Evolutionary conservation across 2,113 vertebrate genomes (phyloP), one percentile per base, ranked within the genome.

Genomic region (Terrapene triunguis): DNA sequence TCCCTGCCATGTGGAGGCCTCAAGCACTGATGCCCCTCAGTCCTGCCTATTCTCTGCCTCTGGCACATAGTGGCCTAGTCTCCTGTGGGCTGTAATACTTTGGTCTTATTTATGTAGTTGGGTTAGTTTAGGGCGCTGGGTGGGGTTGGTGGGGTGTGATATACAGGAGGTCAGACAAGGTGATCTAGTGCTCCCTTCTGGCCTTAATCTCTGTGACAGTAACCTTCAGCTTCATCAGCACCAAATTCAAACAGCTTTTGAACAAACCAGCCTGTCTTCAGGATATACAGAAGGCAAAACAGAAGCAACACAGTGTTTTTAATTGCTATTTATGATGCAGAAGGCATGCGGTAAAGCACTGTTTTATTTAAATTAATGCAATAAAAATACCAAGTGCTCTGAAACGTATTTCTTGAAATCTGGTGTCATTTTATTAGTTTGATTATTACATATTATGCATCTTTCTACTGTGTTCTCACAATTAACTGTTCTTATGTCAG

Each of bases 221-320:
- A 92, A 53, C 1, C 0, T 51, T 80, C 32, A 21, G 29, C 51
- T 35, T 80, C 17, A 44, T 8, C 12, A 47, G 22, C 13, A 13
- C 74, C 48, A 2, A 42, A 1, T 80, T 84, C 1, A 0, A 38
- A 4, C n/a, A 82, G 84, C 94, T 91, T 72, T 91, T 84, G 80
- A 51, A 0, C 27, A 32, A 35, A 35, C 16, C 10, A 47, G 10
- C 13, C 82, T 8, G 50, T 9, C 87, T n/a, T 3, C 3, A 50
- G 47, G 82, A 48, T 3, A 0, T 19, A 5, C 53, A 59, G 78
- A 84, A 32, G 79, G 32, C 48, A 55, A 42, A 90, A 32, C 80
- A 90, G 19, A 93, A 69, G 8, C 84, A 42, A 16, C 0, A 0
- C 17, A 10, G 21, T 55, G 19, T 65, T 79, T 8, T 1, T 1